Conservation (phyloP, 2,113 vertebrate genomes). For the Alethe diademata region DNA sequence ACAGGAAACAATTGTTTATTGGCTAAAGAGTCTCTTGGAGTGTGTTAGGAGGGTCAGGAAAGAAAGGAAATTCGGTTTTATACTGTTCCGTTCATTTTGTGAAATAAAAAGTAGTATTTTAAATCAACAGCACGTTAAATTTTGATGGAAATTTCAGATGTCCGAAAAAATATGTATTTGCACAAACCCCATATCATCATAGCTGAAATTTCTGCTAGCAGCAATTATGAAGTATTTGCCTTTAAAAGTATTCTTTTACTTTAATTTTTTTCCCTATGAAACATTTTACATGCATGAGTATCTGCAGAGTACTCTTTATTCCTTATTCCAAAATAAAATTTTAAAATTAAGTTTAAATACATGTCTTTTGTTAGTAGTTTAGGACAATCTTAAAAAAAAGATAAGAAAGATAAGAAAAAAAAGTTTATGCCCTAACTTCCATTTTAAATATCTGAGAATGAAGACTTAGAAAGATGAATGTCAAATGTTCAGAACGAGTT, state of each 20-base stretch:
- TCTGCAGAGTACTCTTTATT: not conserved
- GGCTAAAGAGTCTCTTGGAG: not conserved
- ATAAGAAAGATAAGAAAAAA: not conserved
- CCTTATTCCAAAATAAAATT: not conserved
- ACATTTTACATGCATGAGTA: not conserved
- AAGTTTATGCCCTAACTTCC: not conserved
- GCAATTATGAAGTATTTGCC: not conserved
- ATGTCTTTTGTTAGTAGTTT: not conserved
- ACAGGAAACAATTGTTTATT: not conserved
- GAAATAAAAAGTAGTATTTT: not conserved
- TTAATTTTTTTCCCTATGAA: not conserved
- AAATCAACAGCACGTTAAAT: not conserved
- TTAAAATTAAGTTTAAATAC: not conserved
- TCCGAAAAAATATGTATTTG: not conserved
- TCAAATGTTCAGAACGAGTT: not conserved
- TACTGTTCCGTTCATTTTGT: not conserved
- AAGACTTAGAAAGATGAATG: not conserved
- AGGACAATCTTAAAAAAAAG: not conserved
- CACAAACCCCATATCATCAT: fast-evolving
- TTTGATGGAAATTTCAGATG: not conserved
- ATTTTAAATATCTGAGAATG: not conserved
- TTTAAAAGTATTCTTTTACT: not conserved
- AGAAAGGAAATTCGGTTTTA: not conserved
- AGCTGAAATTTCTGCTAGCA: not conserved
- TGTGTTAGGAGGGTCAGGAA: not conserved